Conservation (phyloP, 2,888 invertebrate species). For the Eurytoma adleriae region DNA sequence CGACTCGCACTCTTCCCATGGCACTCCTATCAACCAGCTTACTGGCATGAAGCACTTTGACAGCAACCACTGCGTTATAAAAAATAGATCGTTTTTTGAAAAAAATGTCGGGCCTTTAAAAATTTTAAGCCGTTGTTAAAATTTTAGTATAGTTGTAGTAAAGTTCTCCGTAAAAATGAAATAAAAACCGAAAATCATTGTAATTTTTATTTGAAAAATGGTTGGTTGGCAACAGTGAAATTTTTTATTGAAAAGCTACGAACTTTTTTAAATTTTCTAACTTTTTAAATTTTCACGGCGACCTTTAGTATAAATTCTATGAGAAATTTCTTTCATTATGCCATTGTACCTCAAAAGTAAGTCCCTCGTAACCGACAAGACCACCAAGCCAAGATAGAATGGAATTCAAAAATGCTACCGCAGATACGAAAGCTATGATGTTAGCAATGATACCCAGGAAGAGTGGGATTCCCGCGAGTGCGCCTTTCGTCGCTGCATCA, state of each 20-base stretch:
- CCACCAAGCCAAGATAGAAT: constrained; percentile 88
- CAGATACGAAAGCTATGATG: constrained; percentile 92
- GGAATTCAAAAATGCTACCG: constrained; percentile 90
- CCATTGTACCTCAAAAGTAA: constrained; percentile 78
- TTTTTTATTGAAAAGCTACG: too few species aligned
- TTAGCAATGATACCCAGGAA: constrained; percentile 93
- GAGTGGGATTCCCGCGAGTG: constrained; percentile 86
- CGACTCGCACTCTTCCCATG: constrained; percentile 84
- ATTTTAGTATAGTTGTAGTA: too few species aligned
- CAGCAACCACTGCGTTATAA: constrained; percentile 81
- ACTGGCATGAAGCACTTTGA: constrained; percentile 95
- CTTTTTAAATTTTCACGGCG: too few species aligned
- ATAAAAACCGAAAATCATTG: too few species aligned
- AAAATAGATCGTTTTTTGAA: neutral
- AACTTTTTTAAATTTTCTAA: too few species aligned
- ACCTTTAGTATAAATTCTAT: neutral
- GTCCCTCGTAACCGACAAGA: constrained; percentile 82
- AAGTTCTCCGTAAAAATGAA: too few species aligned
- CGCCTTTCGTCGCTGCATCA: constrained; percentile 95
- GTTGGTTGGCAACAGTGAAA: too few species aligned
- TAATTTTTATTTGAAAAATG: too few species aligned
- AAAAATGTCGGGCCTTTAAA: too few species aligned
- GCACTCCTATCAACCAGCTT: constrained; percentile 91
- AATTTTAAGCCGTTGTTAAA: too few species aligned
- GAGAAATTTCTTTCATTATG: neutral